phyloP scores from a whole-genome alignment of 1,140 invertebrate genomes.

The Branchinecta lynchi region DNA sequence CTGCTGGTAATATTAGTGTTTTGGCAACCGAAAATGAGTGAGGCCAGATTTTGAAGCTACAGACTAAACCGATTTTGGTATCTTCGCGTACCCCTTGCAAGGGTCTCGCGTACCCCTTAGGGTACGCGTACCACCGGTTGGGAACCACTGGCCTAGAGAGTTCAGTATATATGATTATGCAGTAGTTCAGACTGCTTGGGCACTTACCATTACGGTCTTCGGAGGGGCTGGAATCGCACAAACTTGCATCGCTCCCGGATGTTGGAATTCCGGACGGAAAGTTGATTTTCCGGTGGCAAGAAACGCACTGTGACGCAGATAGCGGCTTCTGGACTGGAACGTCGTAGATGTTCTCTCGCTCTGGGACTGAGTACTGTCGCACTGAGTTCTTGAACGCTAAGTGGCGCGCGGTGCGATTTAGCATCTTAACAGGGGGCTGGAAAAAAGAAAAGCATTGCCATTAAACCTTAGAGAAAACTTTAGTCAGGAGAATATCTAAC shows the following conservation, averaged over 20 bases:
- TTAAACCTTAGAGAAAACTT: too few relatives aligned
- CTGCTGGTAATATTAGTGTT: too few relatives aligned
- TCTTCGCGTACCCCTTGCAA: too few relatives aligned
- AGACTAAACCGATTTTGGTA: too few relatives aligned
- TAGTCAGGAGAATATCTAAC: too few relatives aligned
- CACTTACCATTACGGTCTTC: constrained; percentile 6
- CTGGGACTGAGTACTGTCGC: not conserved
- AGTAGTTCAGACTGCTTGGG: too few relatives aligned
- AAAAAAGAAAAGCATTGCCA: not conserved
- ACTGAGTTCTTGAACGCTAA: not conserved
- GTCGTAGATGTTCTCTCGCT: not conserved
- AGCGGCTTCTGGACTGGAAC: not conserved
- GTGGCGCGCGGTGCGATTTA: not conserved
- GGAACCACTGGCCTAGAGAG: too few relatives aligned
- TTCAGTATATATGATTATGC: too few relatives aligned
- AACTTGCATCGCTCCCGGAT: not conserved
- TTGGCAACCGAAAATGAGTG: too few relatives aligned
- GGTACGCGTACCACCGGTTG: too few relatives aligned
- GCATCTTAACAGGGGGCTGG: not conserved
- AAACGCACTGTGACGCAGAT: not conserved
- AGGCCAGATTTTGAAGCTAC: too few relatives aligned
- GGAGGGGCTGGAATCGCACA: not conserved
- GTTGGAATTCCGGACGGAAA: not conserved
- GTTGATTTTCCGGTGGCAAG: not conserved
- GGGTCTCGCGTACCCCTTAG: too few relatives aligned